Base-by-base conservation (phyloP, 1,140 invertebrate genomes). In the Ceratina australensis region DNA sequence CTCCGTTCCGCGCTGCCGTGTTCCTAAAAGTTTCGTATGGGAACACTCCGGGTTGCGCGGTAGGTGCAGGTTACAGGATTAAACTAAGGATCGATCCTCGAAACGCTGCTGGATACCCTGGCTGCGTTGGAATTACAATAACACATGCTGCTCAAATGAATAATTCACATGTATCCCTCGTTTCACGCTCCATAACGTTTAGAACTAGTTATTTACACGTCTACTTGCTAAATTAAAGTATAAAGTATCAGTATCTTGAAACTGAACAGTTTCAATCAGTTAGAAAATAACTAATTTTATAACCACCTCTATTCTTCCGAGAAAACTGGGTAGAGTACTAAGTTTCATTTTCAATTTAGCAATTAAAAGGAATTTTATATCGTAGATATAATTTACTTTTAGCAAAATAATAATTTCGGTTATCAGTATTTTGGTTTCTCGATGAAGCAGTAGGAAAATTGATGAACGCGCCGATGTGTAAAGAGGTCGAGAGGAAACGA, bases 51-150 rank as follows among this genome's bases (percentile, higher is more conserved):
- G 74, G 63, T 54, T 33, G 61, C 26, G 54, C 0, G 66, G 72
- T 56, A 64, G 69, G 52, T 69, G 59, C 61, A 54, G 67, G 74
- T 79, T 79, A 65, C 65, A 50, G 63, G 78, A 85, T 81, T 83
- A 80, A 83, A 52, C 66, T 69, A 20, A 61, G 65, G 52, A 85
- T 81, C 78, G 81, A 85, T 85, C 64, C 67, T 52, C 67, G 54
- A 54, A 59, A 42, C 50, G 69, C 63, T 42, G 33, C 33, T 42
- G 54, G 72, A 79, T 80, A 52, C 71, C 66, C 50, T 57, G 12
- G 5, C n/a, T 42, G 47, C 28, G 49, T 64, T 54, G 49, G 59
- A 64, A 42, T 64, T 52, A 72, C 59, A n/a, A 33, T 72, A 63
- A 56, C 52, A 57, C 72, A 20, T 16, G 16, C 15, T 3, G 50